Evolutionary conservation across 2,797 vertebrate species (phyloP), one percentile per base, ranked within the genome.

Genomic region (Acanthurus leucopareius): DNA sequence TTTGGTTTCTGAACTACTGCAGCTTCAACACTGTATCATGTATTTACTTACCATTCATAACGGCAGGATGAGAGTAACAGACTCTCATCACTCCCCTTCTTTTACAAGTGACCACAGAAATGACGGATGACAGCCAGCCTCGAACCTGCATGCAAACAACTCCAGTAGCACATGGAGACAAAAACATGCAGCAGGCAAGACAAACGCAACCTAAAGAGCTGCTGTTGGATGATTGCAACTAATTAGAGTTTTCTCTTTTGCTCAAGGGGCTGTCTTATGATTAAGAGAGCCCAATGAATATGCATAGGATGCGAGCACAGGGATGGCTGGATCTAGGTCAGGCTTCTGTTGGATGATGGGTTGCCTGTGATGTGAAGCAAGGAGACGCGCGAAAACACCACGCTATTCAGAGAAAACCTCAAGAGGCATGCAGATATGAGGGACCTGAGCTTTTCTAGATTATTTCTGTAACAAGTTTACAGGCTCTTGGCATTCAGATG

Each of bases 281-380:
- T 90, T 88, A 87, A 84, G 88, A 77, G 80, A 86, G 59, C 79
- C 54, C 70, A 1, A 85, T 94, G 90, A 92, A 92, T 94, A 94
- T 94, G 92, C 80, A 94, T 89, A 86, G 1, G 61, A 83, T 82
- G 71, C 80, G 82, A 87, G 84, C 69, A 65, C 58, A 61, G 78
- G 83, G 83, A 88, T 75, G 86, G 77, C 62, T 83, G 69, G 83
- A 93, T 93, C 80, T 93, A 83, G 93, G 92, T 92, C 91, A 92
- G 73, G 67, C 82, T 91, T 81, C 76, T 72, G 77, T 69, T 88
- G 82, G 82, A 86, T 83, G 84, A 88, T 80, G 79, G 67, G 75
- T 60, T 84, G 77, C 79, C 47, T 83, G 70, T 82, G 78, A 86
- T 90, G 84, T 69, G 69, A 86, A 86, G 84, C 61, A 61, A 70